Percentiles rank a stretch among this genome's conserved stretches.
phyloP scores from a whole-genome alignment of 2,113 vertebrate genomes.

The Thunnus thynnus region DNA sequence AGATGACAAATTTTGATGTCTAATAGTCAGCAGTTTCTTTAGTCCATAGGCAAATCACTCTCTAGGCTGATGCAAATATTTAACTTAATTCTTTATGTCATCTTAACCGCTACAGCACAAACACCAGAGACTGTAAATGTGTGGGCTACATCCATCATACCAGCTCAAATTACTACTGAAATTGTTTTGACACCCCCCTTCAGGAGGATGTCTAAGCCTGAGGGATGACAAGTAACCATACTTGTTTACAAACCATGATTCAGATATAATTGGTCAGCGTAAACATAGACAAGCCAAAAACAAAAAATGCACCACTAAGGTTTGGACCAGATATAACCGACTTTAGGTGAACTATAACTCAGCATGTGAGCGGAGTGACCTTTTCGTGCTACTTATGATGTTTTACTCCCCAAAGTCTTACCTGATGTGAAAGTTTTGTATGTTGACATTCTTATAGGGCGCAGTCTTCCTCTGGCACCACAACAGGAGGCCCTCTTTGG shows the following conservation, averaged over 20 bases:
- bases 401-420: conserved; percentile 62
- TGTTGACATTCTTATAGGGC: conserved; percentile 99
- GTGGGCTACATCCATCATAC: not conserved
- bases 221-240: not conserved
- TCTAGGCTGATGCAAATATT: not conserved
- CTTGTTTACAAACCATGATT: not conserved
- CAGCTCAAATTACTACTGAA: not conserved
- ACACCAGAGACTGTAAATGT: not conserved
- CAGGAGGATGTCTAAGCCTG: not conserved
- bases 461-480: conserved; percentile 99
- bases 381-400: not conserved
- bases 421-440: conserved; percentile 99
- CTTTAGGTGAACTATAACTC: not conserved
- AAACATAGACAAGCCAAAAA: not conserved
- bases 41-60: no score
- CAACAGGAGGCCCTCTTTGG: conserved; percentile 96
- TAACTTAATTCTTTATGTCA: not conserved
- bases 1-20: no score
- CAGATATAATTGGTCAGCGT: not conserved
- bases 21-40: no score
- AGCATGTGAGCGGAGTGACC: not conserved
- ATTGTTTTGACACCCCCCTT: not conserved
- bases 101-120: not conserved
- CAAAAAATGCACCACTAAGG: not conserved
- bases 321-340: conserved; percentile 3